Base-by-base conservation (phyloP, 1,140 invertebrate species). In the Drosophila parabipectinata region DNA sequence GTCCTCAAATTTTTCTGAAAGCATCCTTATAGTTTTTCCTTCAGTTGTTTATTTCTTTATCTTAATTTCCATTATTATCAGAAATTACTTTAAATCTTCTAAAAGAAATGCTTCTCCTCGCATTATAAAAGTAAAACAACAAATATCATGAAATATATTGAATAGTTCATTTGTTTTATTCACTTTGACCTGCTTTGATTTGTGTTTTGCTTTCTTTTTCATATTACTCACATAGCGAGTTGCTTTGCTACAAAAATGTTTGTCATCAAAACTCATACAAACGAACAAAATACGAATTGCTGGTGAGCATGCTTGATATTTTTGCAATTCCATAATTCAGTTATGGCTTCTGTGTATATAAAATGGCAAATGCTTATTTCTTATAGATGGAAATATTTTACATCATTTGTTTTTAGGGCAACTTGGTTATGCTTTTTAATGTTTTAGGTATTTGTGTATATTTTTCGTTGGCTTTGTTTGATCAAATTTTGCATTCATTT, bases 401-500 rank as follows among this genome's bases (percentile, higher is more conserved):
- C 61, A 76, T 53, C n/a, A 47, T 44, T 78, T 32, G 32, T 51
- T 44, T 32, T 45, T 24, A n/a, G 52, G 57, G 64, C 32, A 62
- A 51, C 30, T 44, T 69, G 24, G 18, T 26, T 47, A 28, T 47
- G 30, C 45, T 58, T 15, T 55, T 14, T 45, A 28, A 34, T 45
- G 28, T 53, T 50, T 71, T 79, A 62, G 45, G 63, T 47, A 72
- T 64, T 79, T 44, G 37, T 80, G 26, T 71, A 37, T 78, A 69
- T 74, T 68, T 63, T 87, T 88, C 83, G 83, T 79, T 87, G 83
- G 75, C 58, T 77, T 64, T 68, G 50, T 67, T 85, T 77, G 56
- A 78, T 74, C 57, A 63, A 45, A 45, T 63, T 54, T 53, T 44
- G 14, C 41, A 28, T 61, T 61, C 21, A 14, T 3, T 59, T 48